Conservation (phyloP, 2,113 vertebrate genomes). For the Neofelis nebulosa region DNA sequence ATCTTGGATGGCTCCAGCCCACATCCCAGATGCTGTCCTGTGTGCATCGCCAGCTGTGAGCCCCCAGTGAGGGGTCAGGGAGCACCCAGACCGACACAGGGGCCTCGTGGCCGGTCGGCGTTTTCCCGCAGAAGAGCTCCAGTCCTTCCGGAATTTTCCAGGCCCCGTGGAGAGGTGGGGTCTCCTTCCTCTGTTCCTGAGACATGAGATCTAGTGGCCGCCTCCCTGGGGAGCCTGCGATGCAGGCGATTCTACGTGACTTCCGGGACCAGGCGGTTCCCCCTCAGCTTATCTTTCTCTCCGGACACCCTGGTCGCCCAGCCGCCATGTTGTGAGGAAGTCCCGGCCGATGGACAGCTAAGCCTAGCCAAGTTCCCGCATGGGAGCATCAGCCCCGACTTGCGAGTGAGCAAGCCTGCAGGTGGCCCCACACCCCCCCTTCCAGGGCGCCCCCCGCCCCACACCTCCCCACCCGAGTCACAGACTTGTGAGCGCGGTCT, state of each 20-base stretch:
- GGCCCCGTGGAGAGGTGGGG: background rate
- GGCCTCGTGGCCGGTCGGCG: background rate
- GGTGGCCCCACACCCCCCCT: background rate
- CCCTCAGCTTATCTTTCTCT: too few species aligned
- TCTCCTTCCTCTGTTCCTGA: background rate
- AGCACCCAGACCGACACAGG: too few species aligned
- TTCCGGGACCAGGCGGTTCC: background rate
- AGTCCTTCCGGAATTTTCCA: background rate
- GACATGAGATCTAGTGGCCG: background rate
- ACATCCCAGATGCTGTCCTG: background rate
- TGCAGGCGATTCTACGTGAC: rapidly evolving
- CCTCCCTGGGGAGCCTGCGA: rapidly evolving
- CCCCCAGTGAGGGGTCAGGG: too few species aligned
- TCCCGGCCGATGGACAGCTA: background rate
- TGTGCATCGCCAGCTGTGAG: rapidly evolving
- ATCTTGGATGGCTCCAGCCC: too few species aligned
- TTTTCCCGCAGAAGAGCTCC: background rate
- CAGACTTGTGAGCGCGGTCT: background rate
- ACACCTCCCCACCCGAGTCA: background rate
- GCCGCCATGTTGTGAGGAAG: background rate
- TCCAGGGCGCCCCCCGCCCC: background rate
- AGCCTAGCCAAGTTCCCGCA: rapidly evolving
- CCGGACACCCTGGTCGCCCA: background rate
- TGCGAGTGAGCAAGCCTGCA: background rate
- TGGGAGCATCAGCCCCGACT: too few species aligned